phyloP scores from a whole-genome alignment of 2,888 invertebrate species.

The Caenorhabditis japonica region DNA sequence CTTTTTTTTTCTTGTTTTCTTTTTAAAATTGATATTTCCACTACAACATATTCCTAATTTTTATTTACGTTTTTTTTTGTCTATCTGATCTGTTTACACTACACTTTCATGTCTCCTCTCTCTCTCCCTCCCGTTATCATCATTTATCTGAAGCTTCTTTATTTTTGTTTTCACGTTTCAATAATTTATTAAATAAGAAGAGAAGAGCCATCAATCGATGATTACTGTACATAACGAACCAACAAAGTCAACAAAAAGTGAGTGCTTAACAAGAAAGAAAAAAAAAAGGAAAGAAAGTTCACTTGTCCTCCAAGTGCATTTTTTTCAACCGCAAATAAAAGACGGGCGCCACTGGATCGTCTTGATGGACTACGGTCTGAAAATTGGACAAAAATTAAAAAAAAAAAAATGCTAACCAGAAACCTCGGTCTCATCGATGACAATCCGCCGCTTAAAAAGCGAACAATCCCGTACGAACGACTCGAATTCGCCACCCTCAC shows the following conservation, averaged over 20 bases:
- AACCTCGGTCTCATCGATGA: slow-evolving; percentile 57
- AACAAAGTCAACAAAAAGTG: not conserved
- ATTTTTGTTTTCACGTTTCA: not conserved
- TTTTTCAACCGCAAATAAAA: slow-evolving; percentile 91
- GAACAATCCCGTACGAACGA: slow-evolving; percentile 97
- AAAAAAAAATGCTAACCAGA: not conserved
- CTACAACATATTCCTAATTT: too few relatives aligned
- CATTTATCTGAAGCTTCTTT: too few relatives aligned
- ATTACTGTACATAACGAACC: not conserved
- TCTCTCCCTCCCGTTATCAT: too few relatives aligned
- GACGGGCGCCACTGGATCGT: slow-evolving; percentile 93
- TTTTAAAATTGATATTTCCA: too few relatives aligned
- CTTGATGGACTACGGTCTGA: slow-evolving; percentile 88
- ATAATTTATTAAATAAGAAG: not conserved
- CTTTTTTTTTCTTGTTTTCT: too few relatives aligned
- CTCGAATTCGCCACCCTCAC: slow-evolving; percentile 99
- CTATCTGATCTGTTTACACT: too few relatives aligned
- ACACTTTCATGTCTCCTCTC: too few relatives aligned
- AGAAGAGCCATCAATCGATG: too few relatives aligned
- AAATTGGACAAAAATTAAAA: slow-evolving; percentile 5
- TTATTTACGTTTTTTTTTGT: too few relatives aligned
- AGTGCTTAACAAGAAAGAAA: slow-evolving; percentile 1
- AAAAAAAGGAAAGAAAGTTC: not conserved
- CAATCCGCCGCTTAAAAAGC: slow-evolving; percentile 83
- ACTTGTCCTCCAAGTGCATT: slow-evolving; percentile 85